Evolutionary conservation across 2,888 invertebrate genomes (phyloP).

Genomic region (Heteropelma amictum): DNA sequence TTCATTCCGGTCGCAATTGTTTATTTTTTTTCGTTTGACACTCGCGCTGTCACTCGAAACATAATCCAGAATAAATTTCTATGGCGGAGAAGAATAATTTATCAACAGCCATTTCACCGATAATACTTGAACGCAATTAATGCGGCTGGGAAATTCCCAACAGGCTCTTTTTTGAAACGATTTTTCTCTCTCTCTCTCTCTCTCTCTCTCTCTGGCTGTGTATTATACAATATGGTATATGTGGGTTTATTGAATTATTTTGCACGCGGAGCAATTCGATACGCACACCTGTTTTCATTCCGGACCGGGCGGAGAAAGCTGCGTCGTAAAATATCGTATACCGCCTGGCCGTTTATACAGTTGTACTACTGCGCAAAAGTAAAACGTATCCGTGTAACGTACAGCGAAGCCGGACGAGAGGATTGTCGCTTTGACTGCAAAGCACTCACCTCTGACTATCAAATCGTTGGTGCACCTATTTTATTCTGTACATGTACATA

Average conservation of each 20-base stretch:
- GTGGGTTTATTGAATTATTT: slow-evolving; percentile 22
- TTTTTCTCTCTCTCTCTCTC: neutral
- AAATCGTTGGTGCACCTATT: slow-evolving; percentile 33
- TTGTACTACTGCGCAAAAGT: neutral
- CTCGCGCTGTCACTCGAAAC: neutral
- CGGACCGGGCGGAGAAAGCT: slow-evolving; percentile 7
- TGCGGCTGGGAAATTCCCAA: neutral
- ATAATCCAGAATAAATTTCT: neutral
- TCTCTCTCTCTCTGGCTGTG: neutral
- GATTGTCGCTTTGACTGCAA: slow-evolving; percentile 30
- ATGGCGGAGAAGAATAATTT: neutral
- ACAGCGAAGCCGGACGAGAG: slow-evolving; percentile 23
- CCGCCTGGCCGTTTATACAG: neutral
- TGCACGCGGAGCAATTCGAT: slow-evolving; percentile 13
- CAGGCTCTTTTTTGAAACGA: neutral
- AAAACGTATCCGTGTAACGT: neutral
- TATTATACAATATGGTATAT: neutral
- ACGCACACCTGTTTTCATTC: slow-evolving; percentile 18
- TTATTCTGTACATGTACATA: neutral
- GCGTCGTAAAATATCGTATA: slow-evolving; percentile 34
- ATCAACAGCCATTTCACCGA: too few relatives aligned
- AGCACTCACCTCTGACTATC: slow-evolving; percentile 36
- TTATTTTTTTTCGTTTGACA: too few relatives aligned
- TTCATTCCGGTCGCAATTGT: too few relatives aligned
- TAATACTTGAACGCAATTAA: neutral